These are phyloP conservation scores for Ceratina japonica DNA, from an alignment of 1,140 invertebrate genomes.

Conservation along the genomic window DNA sequence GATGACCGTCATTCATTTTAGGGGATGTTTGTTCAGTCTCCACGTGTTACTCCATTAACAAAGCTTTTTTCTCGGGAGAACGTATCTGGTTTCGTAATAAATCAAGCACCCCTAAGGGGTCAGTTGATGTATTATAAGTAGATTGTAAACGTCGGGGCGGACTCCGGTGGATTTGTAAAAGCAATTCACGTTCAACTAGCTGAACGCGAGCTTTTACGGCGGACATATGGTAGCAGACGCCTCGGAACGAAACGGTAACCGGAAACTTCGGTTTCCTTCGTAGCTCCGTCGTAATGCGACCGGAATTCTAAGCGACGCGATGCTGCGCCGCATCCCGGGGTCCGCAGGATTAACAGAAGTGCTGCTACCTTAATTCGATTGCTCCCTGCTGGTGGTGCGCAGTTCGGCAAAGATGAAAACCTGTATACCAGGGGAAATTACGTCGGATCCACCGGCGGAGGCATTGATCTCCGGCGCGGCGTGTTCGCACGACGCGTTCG, in stretches of 20 bases:
- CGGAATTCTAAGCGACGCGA: slow-evolving; percentile 33
- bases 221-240: background rate
- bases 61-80: no score
- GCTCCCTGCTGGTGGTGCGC: slow-evolving; percentile 6
- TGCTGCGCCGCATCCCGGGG: background rate
- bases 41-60: no score
- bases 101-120: no score
- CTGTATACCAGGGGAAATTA: slow-evolving; percentile 11
- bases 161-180: background rate
- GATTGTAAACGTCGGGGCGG: no score
- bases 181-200: slow-evolving; percentile 8
- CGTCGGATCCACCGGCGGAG: background rate
- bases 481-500: no score
- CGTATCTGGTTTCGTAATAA: no score
- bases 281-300: background rate
- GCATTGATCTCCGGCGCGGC: slow-evolving; percentile 8
- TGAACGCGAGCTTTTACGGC: background rate
- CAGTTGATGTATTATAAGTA: background rate
- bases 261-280: slow-evolving; percentile 12
- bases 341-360: slow-evolving; percentile 26
- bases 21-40: no score
- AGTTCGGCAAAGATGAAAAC: slow-evolving; percentile 33
- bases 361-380: slow-evolving; percentile 16
- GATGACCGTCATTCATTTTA: background rate
- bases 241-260: background rate